Percentiles rank a stretch among this genome's conserved stretches.
phyloP scores from a whole-genome alignment of 2,113 vertebrate genomes.

The Bujurquina vittata region DNA sequence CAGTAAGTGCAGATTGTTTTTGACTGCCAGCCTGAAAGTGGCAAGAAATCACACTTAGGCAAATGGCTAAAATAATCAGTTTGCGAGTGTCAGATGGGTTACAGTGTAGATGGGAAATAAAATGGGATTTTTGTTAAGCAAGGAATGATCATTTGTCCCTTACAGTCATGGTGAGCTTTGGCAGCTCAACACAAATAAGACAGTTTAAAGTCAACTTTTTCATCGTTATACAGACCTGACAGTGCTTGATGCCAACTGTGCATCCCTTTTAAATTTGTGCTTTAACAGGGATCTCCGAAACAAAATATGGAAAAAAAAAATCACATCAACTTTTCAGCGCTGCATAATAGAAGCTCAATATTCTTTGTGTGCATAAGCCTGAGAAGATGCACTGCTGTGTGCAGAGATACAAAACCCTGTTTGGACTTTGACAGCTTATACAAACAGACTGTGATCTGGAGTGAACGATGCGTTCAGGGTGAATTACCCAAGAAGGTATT shows the following conservation, averaged over 20 bases:
- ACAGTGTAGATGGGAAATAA: not conserved
- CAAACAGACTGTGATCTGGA: not conserved
- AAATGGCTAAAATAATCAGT: not conserved
- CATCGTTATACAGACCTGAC: not conserved
- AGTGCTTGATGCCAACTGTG: not conserved
- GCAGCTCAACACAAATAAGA: not conserved
- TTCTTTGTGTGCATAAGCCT: not conserved
- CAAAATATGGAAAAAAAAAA: not conserved
- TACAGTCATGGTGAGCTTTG: not conserved
- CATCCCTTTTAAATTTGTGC: not conserved
- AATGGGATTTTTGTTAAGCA: not conserved
- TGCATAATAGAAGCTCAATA: not conserved
- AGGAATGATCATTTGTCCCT: not conserved
- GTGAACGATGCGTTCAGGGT: not conserved
- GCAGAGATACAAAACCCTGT: not conserved
- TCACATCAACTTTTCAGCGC: not conserved
- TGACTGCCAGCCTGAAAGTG: not conserved
- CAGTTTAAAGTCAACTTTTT: slow-evolving; percentile 3
- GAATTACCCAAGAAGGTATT: not conserved
- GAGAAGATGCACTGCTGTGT: not conserved
- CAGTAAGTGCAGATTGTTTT: not conserved
- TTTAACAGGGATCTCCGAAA: not conserved
- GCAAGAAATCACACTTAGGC: not conserved
- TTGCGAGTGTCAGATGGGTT: not conserved
- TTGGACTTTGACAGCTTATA: not conserved